phyloP scores from a whole-genome alignment of 2,113 vertebrate species.

The Callaeas wilsoni region DNA sequence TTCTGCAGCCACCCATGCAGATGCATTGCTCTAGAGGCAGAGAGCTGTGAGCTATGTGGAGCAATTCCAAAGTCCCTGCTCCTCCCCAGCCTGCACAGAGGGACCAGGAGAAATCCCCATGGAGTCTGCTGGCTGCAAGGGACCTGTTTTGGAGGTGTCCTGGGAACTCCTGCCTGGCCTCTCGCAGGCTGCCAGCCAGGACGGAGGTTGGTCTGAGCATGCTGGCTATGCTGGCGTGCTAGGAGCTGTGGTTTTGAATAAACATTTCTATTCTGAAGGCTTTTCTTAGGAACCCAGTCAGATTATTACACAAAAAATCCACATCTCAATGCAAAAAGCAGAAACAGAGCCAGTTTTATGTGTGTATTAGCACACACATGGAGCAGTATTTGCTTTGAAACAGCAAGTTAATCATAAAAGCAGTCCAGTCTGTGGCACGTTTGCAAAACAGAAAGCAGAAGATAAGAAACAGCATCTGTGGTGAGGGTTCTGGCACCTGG shows the following conservation, averaged over 20 bases:
- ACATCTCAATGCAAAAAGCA: neutral
- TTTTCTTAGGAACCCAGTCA: neutral
- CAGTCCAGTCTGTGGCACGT: neutral
- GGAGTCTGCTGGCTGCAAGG: neutral
- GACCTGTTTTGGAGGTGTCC: neutral
- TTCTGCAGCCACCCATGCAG: neutral
- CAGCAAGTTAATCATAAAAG: neutral
- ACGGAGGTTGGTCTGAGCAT: neutral
- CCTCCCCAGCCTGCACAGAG: neutral
- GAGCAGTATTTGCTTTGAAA: neutral
- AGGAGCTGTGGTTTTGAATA: fast-evolving
- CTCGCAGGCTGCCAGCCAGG: neutral
- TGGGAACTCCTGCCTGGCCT: neutral
- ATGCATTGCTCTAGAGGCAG: neutral
- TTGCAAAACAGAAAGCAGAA: neutral
- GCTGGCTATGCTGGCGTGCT: neutral
- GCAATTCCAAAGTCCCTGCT: neutral
- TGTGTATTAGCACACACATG: fast-evolving
- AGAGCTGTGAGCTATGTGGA: fast-evolving
- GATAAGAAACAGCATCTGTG: neutral
- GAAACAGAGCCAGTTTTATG: neutral
- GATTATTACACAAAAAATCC: neutral
- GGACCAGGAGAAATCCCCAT: neutral
- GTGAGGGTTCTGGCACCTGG: neutral
- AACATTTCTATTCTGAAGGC: neutral